Evolutionary conservation across 2,888 invertebrate species (phyloP).

Genomic region (Molorchus minor): DNA sequence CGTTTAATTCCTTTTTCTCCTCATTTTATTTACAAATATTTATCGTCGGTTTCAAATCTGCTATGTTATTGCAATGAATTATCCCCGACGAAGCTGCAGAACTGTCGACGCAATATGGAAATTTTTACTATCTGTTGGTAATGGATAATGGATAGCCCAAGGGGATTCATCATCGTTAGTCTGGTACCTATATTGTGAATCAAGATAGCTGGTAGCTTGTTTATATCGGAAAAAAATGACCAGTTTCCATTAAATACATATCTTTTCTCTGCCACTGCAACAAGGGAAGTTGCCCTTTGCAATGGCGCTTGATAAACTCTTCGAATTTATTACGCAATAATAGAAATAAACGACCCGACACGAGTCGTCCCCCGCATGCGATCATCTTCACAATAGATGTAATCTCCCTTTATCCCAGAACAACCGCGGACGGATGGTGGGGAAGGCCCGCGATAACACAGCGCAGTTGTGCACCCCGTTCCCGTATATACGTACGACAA

Average conservation of each 20-base stretch:
- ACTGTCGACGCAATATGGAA: not conserved
- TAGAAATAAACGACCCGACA: not conserved
- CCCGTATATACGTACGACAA: slow-evolving; percentile 37
- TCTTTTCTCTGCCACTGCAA: no score
- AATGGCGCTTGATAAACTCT: no score
- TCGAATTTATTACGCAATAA: not conserved
- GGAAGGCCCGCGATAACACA: slow-evolving; percentile 31
- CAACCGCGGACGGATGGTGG: slow-evolving; percentile 31
- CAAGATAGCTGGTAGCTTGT: not conserved
- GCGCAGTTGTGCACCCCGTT: slow-evolving; percentile 37
- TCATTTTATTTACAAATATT: not conserved
- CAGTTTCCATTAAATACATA: no score
- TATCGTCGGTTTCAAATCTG: not conserved
- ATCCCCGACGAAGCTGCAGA: not conserved
- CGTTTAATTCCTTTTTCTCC: not conserved
- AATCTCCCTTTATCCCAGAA: slow-evolving; percentile 36
- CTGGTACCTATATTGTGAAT: not conserved
- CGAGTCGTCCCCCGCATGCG: not conserved
- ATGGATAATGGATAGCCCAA: not conserved
- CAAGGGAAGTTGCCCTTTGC: no score
- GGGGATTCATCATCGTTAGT: not conserved
- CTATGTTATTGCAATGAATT: not conserved
- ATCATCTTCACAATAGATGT: slow-evolving; percentile 34
- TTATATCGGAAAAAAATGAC: no score
- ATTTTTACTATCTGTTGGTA: not conserved